Percentiles rank a stretch among this genome's conserved stretches.
Conservation (phyloP, 2,797 vertebrate species). For the Hoplostethus atlanticus region DNA sequence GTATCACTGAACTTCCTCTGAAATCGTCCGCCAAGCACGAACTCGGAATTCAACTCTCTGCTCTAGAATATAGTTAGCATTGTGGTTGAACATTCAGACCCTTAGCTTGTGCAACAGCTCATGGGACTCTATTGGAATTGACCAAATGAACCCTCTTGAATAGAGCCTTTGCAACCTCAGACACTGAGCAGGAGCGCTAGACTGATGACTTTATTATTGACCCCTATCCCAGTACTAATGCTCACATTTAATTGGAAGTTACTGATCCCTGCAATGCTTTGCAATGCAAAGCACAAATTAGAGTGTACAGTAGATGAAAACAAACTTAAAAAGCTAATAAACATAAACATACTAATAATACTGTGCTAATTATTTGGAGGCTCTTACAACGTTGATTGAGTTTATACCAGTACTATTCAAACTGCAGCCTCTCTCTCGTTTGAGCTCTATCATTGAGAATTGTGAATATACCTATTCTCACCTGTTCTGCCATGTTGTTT, state of each 20-base stretch:
- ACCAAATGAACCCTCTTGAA: slow-evolving; percentile 59
- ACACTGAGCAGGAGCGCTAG: slow-evolving; percentile 53
- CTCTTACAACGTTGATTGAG: no score
- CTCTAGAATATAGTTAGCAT: slow-evolving; percentile 17
- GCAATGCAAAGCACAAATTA: background rate
- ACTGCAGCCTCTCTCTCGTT: background rate
- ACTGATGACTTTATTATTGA: slow-evolving; percentile 73
- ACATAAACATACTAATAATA: background rate
- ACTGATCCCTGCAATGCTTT: slow-evolving; percentile 20
- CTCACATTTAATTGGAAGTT: slow-evolving; percentile 54
- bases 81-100: slow-evolving; percentile 45
- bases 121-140: slow-evolving; percentile 66
- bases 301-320: background rate
- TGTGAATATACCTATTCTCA: no score
- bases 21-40: slow-evolving; percentile 12
- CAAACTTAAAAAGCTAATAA: background rate
- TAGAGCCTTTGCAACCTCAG: slow-evolving; percentile 54
- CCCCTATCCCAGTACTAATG: slow-evolving; percentile 42
- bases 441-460: background rate
- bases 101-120: slow-evolving; percentile 60
- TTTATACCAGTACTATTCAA: background rate
- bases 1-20: background rate
- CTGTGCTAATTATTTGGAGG: background rate
- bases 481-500: slow-evolving; percentile 51
- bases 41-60: background rate